Evolutionary conservation across 2,888 invertebrate genomes (phyloP).

Genomic region (Acronicta leporina): DNA sequence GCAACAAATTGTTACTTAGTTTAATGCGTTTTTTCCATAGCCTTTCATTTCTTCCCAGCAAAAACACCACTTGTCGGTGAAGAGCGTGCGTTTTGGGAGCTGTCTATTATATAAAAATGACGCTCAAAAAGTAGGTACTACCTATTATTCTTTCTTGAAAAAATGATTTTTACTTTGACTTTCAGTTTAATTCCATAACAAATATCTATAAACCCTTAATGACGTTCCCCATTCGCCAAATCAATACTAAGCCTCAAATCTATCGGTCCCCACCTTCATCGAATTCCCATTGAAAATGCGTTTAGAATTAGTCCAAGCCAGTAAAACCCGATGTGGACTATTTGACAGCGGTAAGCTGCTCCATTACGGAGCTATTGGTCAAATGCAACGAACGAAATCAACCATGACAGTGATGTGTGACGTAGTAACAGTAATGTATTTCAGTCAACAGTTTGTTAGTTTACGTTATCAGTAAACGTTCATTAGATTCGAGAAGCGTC

Average conservation of each 20-base stretch:
- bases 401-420: conserved; percentile 48
- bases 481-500: conserved; percentile 8
- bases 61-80: too few relatives aligned
- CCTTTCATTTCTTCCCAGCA: too few relatives aligned
- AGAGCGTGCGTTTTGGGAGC: too few relatives aligned
- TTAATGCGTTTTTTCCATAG: too few relatives aligned
- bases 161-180: too few relatives aligned
- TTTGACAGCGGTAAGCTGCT: conserved; percentile 42
- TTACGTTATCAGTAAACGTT: conserved; percentile 14
- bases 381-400: conserved; percentile 39
- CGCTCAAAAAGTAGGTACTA: too few relatives aligned
- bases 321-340: conserved; percentile 25
- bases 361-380: conserved; percentile 33
- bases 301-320: conserved; percentile 42
- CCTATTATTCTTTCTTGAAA: too few relatives aligned
- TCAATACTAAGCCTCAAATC: conserved; percentile 43
- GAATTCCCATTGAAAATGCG: conserved; percentile 48
- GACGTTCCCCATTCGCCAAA: conserved; percentile 26
- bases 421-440: conserved; percentile 33
- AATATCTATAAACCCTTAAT: conserved; percentile 27
- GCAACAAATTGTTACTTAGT: too few relatives aligned
- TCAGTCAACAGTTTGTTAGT: conserved; percentile 23
- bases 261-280: conserved; percentile 34
- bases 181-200: too few relatives aligned
- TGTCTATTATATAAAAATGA: too few relatives aligned